Conservation (phyloP, 1,140 invertebrate species). For the Papilio glaucus region DNA sequence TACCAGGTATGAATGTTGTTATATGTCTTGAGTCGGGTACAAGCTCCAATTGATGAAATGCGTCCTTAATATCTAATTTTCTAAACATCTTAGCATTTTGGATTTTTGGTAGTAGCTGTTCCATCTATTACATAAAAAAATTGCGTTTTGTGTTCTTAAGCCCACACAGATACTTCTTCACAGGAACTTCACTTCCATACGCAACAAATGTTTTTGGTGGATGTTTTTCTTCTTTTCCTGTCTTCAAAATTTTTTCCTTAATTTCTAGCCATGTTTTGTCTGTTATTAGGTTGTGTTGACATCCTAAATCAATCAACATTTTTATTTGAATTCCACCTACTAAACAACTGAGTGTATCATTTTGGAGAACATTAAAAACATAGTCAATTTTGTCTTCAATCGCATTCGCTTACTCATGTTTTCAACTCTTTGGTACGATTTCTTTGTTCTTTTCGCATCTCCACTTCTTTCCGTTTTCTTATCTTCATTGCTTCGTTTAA, state of each 20-base stretch:
- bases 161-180: slow-evolving; percentile 40
- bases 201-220: slow-evolving; percentile 43
- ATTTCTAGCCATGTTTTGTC: slow-evolving; percentile 46
- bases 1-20: slow-evolving; percentile 46
- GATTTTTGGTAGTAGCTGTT: slow-evolving; percentile 53
- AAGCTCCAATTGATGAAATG: slow-evolving; percentile 49
- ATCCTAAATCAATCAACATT: slow-evolving; percentile 52
- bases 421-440: no score
- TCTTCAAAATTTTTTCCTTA: slow-evolving; percentile 23
- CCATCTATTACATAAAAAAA: slow-evolving; percentile 50
- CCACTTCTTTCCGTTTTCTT: no score
- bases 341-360: slow-evolving; percentile 41
- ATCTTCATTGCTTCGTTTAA: no score
- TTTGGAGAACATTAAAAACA: no score
- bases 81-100: slow-evolving; percentile 55
- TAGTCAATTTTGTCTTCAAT: no score
- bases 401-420: no score
- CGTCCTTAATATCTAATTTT: no score
- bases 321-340: no score
- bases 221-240: slow-evolving; percentile 38
- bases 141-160: slow-evolving; percentile 1
- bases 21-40: slow-evolving; percentile 42
- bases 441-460: no score
- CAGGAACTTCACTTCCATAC: slow-evolving; percentile 45
- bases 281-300: slow-evolving; percentile 46